Evolutionary conservation across 2,113 vertebrate species (phyloP), one percentile per base, ranked within the genome.

Genomic region (Xiphophorus hellerii): DNA sequence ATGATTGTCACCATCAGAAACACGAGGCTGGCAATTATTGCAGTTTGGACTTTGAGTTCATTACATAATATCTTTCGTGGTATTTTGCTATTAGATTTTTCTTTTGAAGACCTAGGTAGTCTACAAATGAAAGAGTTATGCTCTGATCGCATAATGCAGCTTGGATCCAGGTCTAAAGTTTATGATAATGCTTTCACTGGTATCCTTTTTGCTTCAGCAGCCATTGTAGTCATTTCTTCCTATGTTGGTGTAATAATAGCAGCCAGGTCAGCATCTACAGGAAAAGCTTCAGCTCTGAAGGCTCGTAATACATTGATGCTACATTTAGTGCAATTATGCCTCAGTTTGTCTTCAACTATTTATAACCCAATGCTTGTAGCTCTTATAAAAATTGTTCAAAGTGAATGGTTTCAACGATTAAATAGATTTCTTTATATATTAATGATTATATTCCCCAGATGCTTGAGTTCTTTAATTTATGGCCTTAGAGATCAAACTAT

Each of bases 241-340:
- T 93, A 93, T 10, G 22, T 90, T 1, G 83, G 77, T 11, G 92
- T 94, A 60, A 79, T 84, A 11, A 1, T 88, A n/a, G 85, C 87
- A 27, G 93, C 92, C 71, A 84, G 84, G 58, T 92, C 90, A 1
- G 78, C 90, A 7, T 89, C 90, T 17, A 71, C 87, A 25, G 69
- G 89, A 66, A 87, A 85, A 84, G 74, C 77, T 33, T 92, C 81
- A 1, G 80, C 78, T 17, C 60, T 4, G 4, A 93, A 90, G 76
- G 89, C 91, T 63, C 86, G 84, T 11, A 87, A 78, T 48, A 93
- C 92, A 0, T 73, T 92, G 62, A 74, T 92, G 44, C 83, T 93
- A 73, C 89, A 93, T 39, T 42, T 93, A 67, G 73, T 90, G 5
- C 91, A 93, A 76, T 80, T 92, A 29, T 70, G 74, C 5, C 81